Evolutionary conservation across 2,113 vertebrate genomes (phyloP), one percentile per base, ranked within the genome.

Genomic region (Ceuthmochares aereus): DNA sequence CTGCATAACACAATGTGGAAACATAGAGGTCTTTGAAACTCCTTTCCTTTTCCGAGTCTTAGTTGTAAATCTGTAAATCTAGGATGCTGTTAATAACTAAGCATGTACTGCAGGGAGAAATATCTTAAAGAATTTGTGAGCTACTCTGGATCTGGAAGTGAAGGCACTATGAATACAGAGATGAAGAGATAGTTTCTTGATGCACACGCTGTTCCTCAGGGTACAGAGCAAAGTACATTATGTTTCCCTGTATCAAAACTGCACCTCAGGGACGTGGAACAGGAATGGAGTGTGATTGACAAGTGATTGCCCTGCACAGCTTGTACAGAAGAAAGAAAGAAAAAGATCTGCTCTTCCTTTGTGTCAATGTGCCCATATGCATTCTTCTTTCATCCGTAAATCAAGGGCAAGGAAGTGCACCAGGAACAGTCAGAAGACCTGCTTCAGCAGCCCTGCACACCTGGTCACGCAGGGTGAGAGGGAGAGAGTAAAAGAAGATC

Each of bases 141-240:
- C 52, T 68, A 0, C 66, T 62, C 81, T 72, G 62, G 49, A 89
- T 37, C 40, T 64, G 62, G 29, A 37, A 91, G 47, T 22, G 62
- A 49, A 82, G 74, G 49, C 67, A 17, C 47, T 75, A 10, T 45
- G 78, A 89, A 67, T 21, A 47, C 45, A 59, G 81, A 95, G 87
- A 87, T 89, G 30, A 87, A 97, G 80, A 92, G 86, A 90, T 14
- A 87, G 55, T 22, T 90, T 34, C 83, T 63, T 55, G 70, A 36
- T 77, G 87, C 75, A 59, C 84, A 74, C 12, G 51, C 63, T 67
- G 2, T 7, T 93, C 95, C 75, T 72, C 55, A 30, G 89, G 85
- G 90, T 52, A 64, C 49, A 32, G 68, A 96, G 75, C 62, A 77
- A 63, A 94, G 93, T 49, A 90, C 79, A 36, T 45, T 56, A 72